Evolutionary conservation across 2,113 vertebrate species (phyloP), one percentile per base, ranked within the genome.

Genomic region (Ctenodactylus gundi): DNA sequence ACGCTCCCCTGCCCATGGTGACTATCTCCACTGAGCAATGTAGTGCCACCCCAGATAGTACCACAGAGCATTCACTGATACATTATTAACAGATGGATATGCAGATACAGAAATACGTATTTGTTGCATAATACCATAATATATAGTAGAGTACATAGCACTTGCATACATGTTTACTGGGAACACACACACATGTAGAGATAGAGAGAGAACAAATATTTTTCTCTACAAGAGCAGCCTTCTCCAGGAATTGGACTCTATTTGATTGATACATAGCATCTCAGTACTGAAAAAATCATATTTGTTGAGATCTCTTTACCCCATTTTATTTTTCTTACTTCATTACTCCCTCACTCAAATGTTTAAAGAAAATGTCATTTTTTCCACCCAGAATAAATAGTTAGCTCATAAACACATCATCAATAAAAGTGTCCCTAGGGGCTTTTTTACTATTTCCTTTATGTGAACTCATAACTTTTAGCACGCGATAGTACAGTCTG

Each of bases 351-450:
- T 34, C 85, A 6, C 27, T 85, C 39, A 39, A 14, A 65, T 73
- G n/a, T 41, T 82, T n/a, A n/a, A 78, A 92, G n/a, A 82, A 72
- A 91, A 93, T 55, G 11, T 20, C 31, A n/a, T 89, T 81, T 92
- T 5, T 11, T 78, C 34, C 3, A 58, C 4, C 14, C 29, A 6
- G 41, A 88, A 55, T n/a, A 49, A 80, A 90, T 8, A 87, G 78
- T 85, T 72, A 58, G 6, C 23, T 75, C 31, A 92, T 7, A 88
- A 93, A 88, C 21, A 78, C 31, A 55, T 90, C 68, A 44, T 29
- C 4, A 20, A 10, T 68, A 55, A 91, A 93, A 88, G 23, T 2
- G 27, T 88, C 39, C 20, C 90, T 41, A 29, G 13, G 27, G 31
- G 12, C 46, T 85, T 12, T 85, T 34, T 93, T 70, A 15, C 36